Percentiles rank a stretch among this genome's conserved stretches.
Evolutionary conservation across 2,113 vertebrate species (phyloP).

Genomic region (Siniperca knerii): DNA sequence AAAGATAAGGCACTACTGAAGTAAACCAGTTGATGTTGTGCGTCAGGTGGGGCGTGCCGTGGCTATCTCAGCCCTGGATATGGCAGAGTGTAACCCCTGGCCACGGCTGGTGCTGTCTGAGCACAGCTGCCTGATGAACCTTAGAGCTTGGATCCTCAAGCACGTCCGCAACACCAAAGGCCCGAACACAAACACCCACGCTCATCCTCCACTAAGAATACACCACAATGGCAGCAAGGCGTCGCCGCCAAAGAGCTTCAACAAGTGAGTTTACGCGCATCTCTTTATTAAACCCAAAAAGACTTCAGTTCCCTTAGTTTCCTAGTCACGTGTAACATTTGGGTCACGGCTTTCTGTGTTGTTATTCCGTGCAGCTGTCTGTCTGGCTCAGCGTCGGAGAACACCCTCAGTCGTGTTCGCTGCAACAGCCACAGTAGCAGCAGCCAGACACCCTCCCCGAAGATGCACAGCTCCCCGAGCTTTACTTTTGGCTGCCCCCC

Average conservation of each 20-base stretch:
- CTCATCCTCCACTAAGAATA: conserved; percentile 38
- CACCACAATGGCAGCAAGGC: conserved; percentile 69
- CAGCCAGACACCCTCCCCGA: conserved; percentile 89
- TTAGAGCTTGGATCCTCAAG: conserved; percentile 94
- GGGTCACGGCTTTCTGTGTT: not conserved
- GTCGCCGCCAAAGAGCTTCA: conserved; percentile 85
- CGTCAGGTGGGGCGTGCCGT: conserved; percentile 92
- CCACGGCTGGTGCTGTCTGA: conserved; percentile 93
- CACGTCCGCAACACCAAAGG: conserved; percentile 91
- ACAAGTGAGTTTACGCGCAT: conserved; percentile 63
- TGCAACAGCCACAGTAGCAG: conserved; percentile 88
- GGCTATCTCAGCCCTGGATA: conserved; percentile 93
- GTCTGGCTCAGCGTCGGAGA: conserved; percentile 87
- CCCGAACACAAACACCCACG: conserved; percentile 62
- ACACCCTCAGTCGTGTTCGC: conserved; percentile 82
- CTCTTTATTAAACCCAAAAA: not conserved
- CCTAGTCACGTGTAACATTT: not conserved
- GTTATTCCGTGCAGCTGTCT: conserved; percentile 79
- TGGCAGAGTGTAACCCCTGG: conserved; percentile 96
- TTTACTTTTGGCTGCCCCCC: conserved; percentile 88
- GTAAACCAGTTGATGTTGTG: not conserved
- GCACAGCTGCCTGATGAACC: conserved; percentile 91
- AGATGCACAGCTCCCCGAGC: conserved; percentile 89
- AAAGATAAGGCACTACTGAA: conserved; percentile 48
- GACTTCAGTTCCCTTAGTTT: accelerated